Base-by-base conservation (phyloP, 2,888 invertebrate genomes). In the Molorchus minor region DNA sequence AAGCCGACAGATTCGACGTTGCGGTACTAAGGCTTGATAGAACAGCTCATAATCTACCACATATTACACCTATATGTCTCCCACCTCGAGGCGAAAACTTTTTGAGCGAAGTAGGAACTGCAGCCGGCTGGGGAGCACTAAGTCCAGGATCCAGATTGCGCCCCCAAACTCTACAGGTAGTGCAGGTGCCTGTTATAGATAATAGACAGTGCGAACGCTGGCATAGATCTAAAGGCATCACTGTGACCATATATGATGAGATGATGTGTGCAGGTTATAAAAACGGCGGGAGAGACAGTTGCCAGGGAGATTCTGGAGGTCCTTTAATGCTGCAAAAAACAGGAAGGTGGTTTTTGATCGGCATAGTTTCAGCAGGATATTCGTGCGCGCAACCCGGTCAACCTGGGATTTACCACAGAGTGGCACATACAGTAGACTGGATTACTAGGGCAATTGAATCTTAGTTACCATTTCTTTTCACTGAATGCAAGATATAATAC, bases 231-330 rank as follows among this genome's bases (percentile, higher is more conserved):
- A 88, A 88, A 70, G 93, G 93, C 51, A 93, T 93, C 72, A 92
- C 92, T 77, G 93, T 93, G 35, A 91, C 94, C 12, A 96, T 96
- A 74, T 94, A 95, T 80, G 94, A 94, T 38, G 96, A 96, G 81
- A 96, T 96, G 96, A 88, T 96, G 80, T 96, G 96, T 77, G 95
- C 96, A 0, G 96, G 96, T 1, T 94, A 96, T 79, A 87, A 93
- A 49, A 90, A 89, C 19, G 95, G 95, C 0, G 94, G 94, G 21
- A 89, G 92, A 72, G 93, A 93, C 80, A 88, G 88, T 67, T 82
- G 81, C 62, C 86, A 93, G 83, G 93, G 93, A 0, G 93, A 93
- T 81, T 91, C 91, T 38, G 95, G 95, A 0, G 96, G 96, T 0
- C 95, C 95, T 0, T 80, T 96, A 51, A 96, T 95, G 94, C 82